Percentiles rank a stretch among this genome's conserved stretches.
phyloP scores from a whole-genome alignment of 2,113 vertebrate genomes.

The Chaetorhynchus papuensis region DNA sequence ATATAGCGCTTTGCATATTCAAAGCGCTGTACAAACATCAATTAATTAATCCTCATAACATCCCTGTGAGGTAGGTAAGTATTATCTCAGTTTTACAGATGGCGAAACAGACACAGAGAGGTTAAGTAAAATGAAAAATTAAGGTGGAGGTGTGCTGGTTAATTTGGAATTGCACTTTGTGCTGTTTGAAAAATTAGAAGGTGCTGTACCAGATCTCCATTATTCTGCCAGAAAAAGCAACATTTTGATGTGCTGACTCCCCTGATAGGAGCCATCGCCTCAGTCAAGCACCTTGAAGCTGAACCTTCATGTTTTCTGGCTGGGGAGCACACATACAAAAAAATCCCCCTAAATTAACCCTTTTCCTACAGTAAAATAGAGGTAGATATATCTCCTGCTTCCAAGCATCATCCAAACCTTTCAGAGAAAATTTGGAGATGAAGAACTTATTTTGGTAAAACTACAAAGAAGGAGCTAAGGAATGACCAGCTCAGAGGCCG shows the following conservation, averaged over 20 bases:
- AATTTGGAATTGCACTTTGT: constrained; percentile 65
- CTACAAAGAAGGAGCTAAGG: background rate
- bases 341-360: background rate
- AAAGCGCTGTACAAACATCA: constrained; percentile 61
- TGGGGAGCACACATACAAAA: background rate
- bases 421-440: background rate
- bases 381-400: background rate
- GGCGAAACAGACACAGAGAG: constrained; percentile 51
- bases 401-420: background rate
- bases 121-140: constrained; percentile 63
- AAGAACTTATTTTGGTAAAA: background rate
- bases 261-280: background rate
- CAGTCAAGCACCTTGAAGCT: background rate
- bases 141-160: constrained; percentile 52
- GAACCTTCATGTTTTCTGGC: background rate
- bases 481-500: background rate
- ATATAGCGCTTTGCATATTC: constrained; percentile 59
- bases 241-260: constrained; percentile 35
- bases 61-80: constrained; percentile 62
- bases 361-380: background rate
- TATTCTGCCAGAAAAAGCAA: constrained; percentile 24
- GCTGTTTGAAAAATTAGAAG: constrained; percentile 60
- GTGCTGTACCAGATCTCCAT: constrained; percentile 38
- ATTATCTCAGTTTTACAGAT: constrained; percentile 69
- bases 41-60: constrained; percentile 68